These are phyloP conservation scores for Eupsilia transversa DNA, from an alignment of 2,888 invertebrate genomes.

Conservation along the genomic window DNA sequence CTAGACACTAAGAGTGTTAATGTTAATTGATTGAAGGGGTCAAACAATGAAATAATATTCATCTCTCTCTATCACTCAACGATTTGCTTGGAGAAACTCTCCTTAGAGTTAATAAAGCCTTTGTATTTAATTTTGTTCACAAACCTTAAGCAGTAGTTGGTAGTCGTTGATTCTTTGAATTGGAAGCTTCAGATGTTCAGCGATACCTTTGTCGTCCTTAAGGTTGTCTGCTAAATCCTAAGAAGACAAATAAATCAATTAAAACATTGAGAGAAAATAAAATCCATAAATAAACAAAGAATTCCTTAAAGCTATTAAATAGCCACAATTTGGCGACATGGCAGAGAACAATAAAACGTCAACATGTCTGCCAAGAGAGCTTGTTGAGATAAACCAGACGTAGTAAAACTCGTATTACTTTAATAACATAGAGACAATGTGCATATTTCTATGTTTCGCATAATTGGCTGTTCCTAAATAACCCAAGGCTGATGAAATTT, in stretches of 20 bases:
- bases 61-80: not conserved
- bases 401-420: conserved; percentile 30
- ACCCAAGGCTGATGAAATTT: no score
- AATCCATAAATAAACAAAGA: conserved; percentile 26
- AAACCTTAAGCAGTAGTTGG: conserved; percentile 96
- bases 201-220: conserved; percentile 96
- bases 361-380: conserved; percentile 53
- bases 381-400: conserved; percentile 19
- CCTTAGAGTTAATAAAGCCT: not conserved
- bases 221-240: conserved; percentile 96
- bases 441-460: not conserved
- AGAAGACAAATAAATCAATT: conserved; percentile 71
- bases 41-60: not conserved
- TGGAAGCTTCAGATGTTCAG: conserved; percentile 97
- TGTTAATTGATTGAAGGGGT: not conserved
- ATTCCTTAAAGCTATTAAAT: conserved; percentile 37
- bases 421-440: not conserved
- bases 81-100: not conserved
- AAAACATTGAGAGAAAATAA: conserved; percentile 18
- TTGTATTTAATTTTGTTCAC: not conserved
- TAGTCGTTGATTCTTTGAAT: conserved; percentile 99
- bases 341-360: conserved; percentile 39
- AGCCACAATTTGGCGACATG: conserved; percentile 42
- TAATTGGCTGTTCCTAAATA: no score
- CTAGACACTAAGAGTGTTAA: not conserved